These are phyloP conservation scores for Chiloscyllium punctatum DNA, from an alignment of 2,797 vertebrate species.

Conservation along the genomic window DNA sequence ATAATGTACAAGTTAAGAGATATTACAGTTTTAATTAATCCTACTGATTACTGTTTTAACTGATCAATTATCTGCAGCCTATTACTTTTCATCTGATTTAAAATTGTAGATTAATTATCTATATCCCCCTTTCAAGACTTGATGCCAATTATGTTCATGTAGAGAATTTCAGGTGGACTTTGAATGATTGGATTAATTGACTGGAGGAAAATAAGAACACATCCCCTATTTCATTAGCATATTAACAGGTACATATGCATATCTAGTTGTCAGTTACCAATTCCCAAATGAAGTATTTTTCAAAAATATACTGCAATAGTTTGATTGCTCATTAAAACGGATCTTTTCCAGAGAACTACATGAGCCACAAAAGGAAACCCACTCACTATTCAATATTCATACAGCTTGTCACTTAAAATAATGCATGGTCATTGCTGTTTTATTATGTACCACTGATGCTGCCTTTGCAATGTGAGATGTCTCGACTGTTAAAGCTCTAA, in stretches of 20 bases:
- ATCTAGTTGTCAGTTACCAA: slow-evolving; percentile 29
- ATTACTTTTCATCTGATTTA: slow-evolving; percentile 33
- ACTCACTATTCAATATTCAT: slow-evolving; percentile 34
- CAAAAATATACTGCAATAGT: slow-evolving; percentile 30
- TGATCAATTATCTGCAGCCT: slow-evolving; percentile 28
- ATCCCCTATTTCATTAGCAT: slow-evolving; percentile 27
- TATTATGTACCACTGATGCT: neutral
- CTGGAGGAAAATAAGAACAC: slow-evolving; percentile 36
- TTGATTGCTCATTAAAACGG: slow-evolving; percentile 35
- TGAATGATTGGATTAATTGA: slow-evolving; percentile 38
- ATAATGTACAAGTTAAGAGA: slow-evolving; percentile 16
- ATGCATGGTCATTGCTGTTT: slow-evolving; percentile 36
- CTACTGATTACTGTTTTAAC: slow-evolving; percentile 26
- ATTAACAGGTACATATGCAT: slow-evolving; percentile 37
- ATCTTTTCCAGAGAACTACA: slow-evolving; percentile 20
- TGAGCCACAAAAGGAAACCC: slow-evolving; percentile 9
- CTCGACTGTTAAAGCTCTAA: slow-evolving; percentile 29
- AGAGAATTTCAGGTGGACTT: slow-evolving; percentile 35
- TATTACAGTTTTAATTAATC: slow-evolving; percentile 36
- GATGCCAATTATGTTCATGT: slow-evolving; percentile 26
- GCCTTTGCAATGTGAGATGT: neutral
- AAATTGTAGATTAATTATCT: slow-evolving; percentile 35
- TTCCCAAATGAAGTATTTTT: slow-evolving; percentile 30
- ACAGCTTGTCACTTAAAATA: slow-evolving; percentile 29
- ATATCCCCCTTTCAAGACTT: slow-evolving; percentile 24